Evolutionary conservation across 1,140 invertebrate genomes (phyloP).

Genomic region (Diorhabda carinulata): DNA sequence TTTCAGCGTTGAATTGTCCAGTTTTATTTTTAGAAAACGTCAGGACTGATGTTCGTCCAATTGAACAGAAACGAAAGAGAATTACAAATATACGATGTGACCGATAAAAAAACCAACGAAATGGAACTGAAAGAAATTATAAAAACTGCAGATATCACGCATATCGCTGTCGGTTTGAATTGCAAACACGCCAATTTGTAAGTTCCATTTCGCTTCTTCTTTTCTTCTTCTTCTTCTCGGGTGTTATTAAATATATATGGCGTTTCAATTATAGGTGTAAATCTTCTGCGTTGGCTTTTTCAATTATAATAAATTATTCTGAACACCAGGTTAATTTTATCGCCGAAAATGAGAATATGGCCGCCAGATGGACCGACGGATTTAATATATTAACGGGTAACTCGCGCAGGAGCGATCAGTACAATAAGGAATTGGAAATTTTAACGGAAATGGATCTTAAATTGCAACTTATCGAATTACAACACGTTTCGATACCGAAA

Average conservation of each 20-base stretch:
- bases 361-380: slow-evolving; percentile 39
- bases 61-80: slow-evolving; percentile 34
- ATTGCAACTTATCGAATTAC: slow-evolving; percentile 41
- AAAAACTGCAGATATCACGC: slow-evolving; percentile 31
- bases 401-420: slow-evolving; percentile 28
- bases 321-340: slow-evolving; percentile 32
- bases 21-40: slow-evolving; percentile 29
- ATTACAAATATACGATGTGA: slow-evolving; percentile 25
- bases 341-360: slow-evolving; percentile 33
- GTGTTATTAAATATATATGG: too few species aligned
- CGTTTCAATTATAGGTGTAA: slow-evolving; percentile 27
- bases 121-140: slow-evolving; percentile 6
- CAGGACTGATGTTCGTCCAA: slow-evolving; percentile 26
- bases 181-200: slow-evolving; percentile 24
- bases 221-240: too few species aligned
- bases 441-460: slow-evolving; percentile 40
- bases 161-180: slow-evolving; percentile 37
- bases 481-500: slow-evolving; percentile 40
- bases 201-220: not conserved
- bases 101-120: slow-evolving; percentile 7
- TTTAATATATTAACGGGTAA: slow-evolving; percentile 36
- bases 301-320: slow-evolving; percentile 32
- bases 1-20: too few species aligned
- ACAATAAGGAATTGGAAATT: slow-evolving; percentile 36
- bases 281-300: slow-evolving; percentile 30